Evolutionary conservation across 2,888 invertebrate species (phyloP), one percentile per base, ranked within the genome.

Genomic region (Anoncus sp.): DNA sequence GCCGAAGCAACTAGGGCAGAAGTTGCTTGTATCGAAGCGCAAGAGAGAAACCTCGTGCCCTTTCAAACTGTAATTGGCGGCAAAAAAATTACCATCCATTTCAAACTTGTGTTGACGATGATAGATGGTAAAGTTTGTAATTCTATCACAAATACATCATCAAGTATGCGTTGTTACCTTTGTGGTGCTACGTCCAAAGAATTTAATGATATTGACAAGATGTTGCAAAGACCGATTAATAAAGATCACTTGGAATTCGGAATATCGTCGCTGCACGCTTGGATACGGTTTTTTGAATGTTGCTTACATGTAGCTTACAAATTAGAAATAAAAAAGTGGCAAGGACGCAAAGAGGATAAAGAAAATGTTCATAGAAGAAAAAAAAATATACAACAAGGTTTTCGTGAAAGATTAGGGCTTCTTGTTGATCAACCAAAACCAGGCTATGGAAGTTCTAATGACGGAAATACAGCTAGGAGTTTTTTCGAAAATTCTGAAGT

Each of bases 231-330:
- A 31, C 31, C 31, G 31, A 31, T 31, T 5, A 65, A 51, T 67
- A 40, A 51, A 67, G 73, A 66, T 27, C 35, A n/a, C n/a, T 65
- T 71, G 14, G 20, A 71, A 65, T 47, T 45, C 45, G 49, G 71
- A 31, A n/a, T 71, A 62, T 63, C 71, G 20, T 31, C 35, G 24
- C 38, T 45, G 27, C 63, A 71, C 18, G 31, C 62, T 24, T 60
- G 70, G 47, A 70, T 70, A 7, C 40, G 18, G 10, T 72, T 49
- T 38, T 65, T 65, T 35, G 69, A 70, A 27, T 62, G 40, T 53
- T 38, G 31, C 12, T 43, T 62, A 18, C 59, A 63, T 70, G 12
- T 70, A 38, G 35, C 45, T 9, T 70, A 70, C 24, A 60, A 43
- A 62, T 18, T 59, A 7, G 27, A 43, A 24, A 59, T 59, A 24